phyloP scores from a whole-genome alignment of 2,113 vertebrate genomes.

The Tor tambroides region DNA sequence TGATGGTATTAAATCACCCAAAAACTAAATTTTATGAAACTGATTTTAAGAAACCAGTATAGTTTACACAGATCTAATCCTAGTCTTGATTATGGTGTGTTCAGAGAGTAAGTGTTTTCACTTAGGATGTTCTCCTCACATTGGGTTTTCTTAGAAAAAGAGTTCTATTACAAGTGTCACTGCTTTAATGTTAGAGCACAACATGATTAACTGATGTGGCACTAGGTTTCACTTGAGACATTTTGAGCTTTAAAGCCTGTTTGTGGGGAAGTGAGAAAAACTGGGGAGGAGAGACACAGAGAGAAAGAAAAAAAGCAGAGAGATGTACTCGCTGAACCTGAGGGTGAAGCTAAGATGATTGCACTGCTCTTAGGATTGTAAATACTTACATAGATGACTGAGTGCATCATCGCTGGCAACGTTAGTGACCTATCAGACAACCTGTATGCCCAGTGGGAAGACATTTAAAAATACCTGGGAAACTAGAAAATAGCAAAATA shows the following conservation, averaged over 20 bases:
- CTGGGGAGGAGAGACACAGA: background rate
- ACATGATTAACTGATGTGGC: constrained; percentile 50
- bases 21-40: background rate
- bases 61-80: too few relatives aligned
- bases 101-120: constrained; percentile 5
- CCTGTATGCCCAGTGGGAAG: background rate
- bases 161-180: constrained; percentile 29
- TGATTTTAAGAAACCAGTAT: background rate
- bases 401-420: background rate
- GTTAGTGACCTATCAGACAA: background rate
- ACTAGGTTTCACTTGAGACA: constrained; percentile 33
- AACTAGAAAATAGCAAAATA: background rate
- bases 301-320: constrained; percentile 13
- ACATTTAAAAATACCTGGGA: background rate
- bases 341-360: constrained; percentile 20
- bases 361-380: constrained; percentile 14
- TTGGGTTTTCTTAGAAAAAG: constrained; percentile 25
- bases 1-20: background rate
- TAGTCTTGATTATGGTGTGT: too few relatives aligned
- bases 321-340: constrained; percentile 39
- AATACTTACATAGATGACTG: constrained; percentile 5
- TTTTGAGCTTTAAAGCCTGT: constrained; percentile 13
- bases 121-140: background rate
- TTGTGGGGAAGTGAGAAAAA: background rate
- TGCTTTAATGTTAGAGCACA: constrained; percentile 34